A percentile compares a stretch with the other conserved stretches of the same genome.
These are phyloP conservation scores for Zoanthus gigantus DNA, from an alignment of 92 coral and sea anemone genomes.

Conservation along the genomic window DNA sequence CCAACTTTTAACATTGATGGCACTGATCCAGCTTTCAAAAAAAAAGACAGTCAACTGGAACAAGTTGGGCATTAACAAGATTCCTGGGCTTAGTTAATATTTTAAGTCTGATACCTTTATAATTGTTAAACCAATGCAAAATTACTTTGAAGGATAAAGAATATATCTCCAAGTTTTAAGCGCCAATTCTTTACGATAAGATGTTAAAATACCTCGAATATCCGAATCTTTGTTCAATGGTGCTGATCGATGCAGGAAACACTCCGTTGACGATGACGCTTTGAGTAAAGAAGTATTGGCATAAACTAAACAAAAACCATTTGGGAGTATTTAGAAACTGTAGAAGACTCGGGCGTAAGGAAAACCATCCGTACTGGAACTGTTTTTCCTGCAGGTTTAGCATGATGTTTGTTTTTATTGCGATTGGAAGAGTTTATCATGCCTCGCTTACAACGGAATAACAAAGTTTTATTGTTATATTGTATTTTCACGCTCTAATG, in stretches of 20 bases:
- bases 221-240: conserved; percentile 82
- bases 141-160: too few species aligned
- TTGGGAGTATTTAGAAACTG: conserved; percentile 78
- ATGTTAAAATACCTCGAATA: conserved; percentile 67
- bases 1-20: too few species aligned
- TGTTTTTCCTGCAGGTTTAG: neutral
- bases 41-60: too few species aligned
- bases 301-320: conserved; percentile 77
- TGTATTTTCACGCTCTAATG: too few species aligned
- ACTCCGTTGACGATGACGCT: conserved; percentile 80
- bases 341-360: conserved; percentile 74
- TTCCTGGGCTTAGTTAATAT: too few species aligned
- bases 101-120: too few species aligned
- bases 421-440: too few species aligned
- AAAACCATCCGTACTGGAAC: conserved; percentile 73
- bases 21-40: too few species aligned
- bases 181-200: neutral
- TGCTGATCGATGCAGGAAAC: conserved; percentile 80
- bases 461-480: too few species aligned
- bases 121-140: too few species aligned
- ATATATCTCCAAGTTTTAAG: neutral
- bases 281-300: conserved; percentile 72
- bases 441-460: too few species aligned
- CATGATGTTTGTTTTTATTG: neutral
- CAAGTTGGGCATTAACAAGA: too few species aligned